phyloP scores from a whole-genome alignment of 1,140 invertebrate genomes.

The Euura saliciscinereae region DNA sequence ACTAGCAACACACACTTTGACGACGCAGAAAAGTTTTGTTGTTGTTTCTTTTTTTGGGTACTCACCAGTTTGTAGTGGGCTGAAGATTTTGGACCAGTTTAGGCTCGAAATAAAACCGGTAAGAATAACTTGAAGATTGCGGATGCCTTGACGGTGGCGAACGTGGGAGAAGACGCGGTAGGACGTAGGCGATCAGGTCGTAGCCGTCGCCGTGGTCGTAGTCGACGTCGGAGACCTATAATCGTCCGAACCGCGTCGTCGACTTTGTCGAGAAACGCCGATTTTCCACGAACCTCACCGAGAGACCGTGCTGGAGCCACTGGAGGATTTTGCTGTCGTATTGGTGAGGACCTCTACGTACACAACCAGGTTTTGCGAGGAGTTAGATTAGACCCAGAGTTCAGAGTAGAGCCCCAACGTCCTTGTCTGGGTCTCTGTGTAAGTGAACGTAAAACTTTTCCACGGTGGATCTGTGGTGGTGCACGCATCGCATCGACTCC shows the following conservation, averaged over 20 bases:
- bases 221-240: conserved; percentile 23
- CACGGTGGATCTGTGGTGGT: conserved; percentile 45
- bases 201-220: not conserved
- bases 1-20: too few relatives aligned
- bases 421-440: conserved; percentile 26
- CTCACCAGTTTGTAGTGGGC: not conserved
- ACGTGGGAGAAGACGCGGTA: not conserved
- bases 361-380: conserved; percentile 42
- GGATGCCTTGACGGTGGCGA: too few relatives aligned
- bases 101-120: too few relatives aligned
- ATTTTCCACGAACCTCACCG: conserved; percentile 51
- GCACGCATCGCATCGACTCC: conserved; percentile 48
- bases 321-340: conserved; percentile 38
- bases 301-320: conserved; percentile 45
- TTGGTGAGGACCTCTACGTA: conserved; percentile 16
- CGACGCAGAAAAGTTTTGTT: too few relatives aligned
- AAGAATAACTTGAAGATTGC: too few relatives aligned
- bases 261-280: conserved; percentile 42
- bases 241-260: conserved; percentile 37
- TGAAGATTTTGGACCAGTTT: not conserved
- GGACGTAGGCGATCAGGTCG: not conserved
- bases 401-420: conserved; percentile 29
- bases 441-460: conserved; percentile 61
- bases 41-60: too few relatives aligned
- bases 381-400: conserved; percentile 51